Evolutionary conservation across 2,113 vertebrate genomes (phyloP), one percentile per base, ranked within the genome.

Genomic region (Saccopteryx leptura): DNA sequence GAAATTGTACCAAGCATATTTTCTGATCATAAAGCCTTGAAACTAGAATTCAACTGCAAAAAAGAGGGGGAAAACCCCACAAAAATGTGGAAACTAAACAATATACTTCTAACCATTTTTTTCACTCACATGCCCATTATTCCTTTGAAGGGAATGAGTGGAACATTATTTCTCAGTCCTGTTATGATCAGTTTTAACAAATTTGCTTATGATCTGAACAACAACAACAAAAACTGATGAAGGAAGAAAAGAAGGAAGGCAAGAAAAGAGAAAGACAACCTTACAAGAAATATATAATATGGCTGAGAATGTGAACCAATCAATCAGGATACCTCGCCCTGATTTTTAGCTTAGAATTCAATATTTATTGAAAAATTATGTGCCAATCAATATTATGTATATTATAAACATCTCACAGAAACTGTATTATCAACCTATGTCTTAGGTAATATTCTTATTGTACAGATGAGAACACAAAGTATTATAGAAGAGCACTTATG

Each of bases 351-450:
- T 72, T 85, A 7, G 4, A 86, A 92, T 68, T 78, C 24, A 63
- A 39, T 60, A 63, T 65, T 89, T 82, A 82, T 89, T 87, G 7
- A 87, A 46, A 1, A 28, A 19, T 2, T 80, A 10, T 74, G 4
- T 74, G 0, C 0, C 23, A 76, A 26, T 65, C 58, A 86, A 63
- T 92, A 86, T 39, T 48, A 21, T 28, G 24, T 39, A 7, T 15
- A 39, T 74, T 13, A 79, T n/a, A 94, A 88, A 75, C 46, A 60
- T 88, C 46, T 71, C 48, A 78, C 7, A 79, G 31, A 97, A 78
- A 39, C 8, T 60, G 63, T n/a, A 5, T 31, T 60, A 76, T n/a
- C 19, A 54, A 78, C 2, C 4, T 86, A 68, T 50, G 8, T 68
- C 23, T 11, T 74, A 15, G 46, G 9, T 74, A 69, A 85, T 54